A percentile compares a stretch with the other conserved stretches of the same genome.
Evolutionary conservation across 23 tunicate species (phyloP).

Genomic region (Ascidia mentula): DNA sequence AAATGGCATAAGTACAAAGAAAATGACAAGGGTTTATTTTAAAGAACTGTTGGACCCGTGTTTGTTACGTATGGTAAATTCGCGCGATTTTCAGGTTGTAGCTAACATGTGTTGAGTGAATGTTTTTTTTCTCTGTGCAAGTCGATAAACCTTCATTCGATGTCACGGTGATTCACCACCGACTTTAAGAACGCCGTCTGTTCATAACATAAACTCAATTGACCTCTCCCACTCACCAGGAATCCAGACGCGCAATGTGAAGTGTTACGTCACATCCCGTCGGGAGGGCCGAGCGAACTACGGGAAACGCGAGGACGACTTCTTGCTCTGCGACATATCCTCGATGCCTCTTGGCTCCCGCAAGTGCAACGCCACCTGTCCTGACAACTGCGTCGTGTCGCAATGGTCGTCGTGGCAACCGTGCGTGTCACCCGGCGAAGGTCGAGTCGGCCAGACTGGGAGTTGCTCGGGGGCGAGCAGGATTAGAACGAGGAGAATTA

Average conservation of each 20-base stretch:
- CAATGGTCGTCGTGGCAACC: constrained; percentile 69
- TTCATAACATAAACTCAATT: no score
- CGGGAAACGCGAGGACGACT: constrained; percentile 32
- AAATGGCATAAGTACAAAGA: no score
- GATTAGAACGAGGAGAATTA: constrained; percentile 11
- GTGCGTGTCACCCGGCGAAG: constrained; percentile 5
- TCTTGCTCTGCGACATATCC: constrained; percentile 37
- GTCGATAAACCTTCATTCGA: no score
- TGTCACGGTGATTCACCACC: no score
- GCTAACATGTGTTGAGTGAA: no score
- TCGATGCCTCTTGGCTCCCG: constrained; percentile 58
- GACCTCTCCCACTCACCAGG: no score
- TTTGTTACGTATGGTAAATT: no score
- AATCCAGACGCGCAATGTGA: constrained; percentile 35
- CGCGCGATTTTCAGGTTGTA: no score
- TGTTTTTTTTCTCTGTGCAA: no score
- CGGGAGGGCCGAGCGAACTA: constrained; percentile 22
- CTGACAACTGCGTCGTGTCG: constrained; percentile 66
- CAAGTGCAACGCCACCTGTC: constrained; percentile 39
- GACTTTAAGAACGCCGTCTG: no score
- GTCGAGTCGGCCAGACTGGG: neutral
- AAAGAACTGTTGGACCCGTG: no score
- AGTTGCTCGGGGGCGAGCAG: constrained; percentile 12
- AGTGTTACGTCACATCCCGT: constrained; percentile 37
- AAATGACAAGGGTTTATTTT: no score